These are phyloP conservation scores for Panthera tigris DNA, from an alignment of 2,113 vertebrate genomes.

Conservation along the genomic window DNA sequence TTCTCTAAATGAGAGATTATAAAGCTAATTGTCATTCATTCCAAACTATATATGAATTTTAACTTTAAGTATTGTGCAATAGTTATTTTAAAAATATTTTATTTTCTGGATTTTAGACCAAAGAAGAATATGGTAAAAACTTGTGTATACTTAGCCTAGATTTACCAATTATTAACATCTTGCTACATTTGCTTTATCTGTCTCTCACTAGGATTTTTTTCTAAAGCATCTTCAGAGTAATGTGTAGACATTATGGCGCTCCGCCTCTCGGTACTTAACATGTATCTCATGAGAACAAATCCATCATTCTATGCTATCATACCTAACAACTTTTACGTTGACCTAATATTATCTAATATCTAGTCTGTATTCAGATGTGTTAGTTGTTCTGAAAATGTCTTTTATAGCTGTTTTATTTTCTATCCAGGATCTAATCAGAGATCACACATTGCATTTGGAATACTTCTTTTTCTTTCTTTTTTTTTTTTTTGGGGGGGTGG, in stretches of 20 bases:
- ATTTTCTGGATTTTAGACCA: conserved; percentile 23
- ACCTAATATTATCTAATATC: background rate
- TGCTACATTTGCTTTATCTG: background rate
- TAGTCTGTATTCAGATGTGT: background rate
- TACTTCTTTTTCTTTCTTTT: background rate
- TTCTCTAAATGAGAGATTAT: background rate
- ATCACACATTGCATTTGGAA: background rate
- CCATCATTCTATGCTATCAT: background rate
- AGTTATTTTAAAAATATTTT: conserved; percentile 25
- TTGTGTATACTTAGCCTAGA: background rate
- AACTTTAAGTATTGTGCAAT: background rate
- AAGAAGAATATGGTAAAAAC: background rate
- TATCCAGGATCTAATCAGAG: background rate
- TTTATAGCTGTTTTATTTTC: conserved; percentile 18
- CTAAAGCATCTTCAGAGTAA: background rate
- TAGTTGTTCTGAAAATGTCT: background rate
- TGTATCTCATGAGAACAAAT: background rate
- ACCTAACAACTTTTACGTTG: background rate
- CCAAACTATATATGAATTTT: background rate
- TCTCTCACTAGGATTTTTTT: background rate
- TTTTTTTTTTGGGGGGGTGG: background rate
- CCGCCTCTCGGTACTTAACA: background rate
- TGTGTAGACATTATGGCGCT: background rate
- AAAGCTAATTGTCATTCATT: background rate
- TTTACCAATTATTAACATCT: conserved; percentile 23